Evolutionary conservation across 2,888 invertebrate genomes (phyloP).

Genomic region (Taphrorychus bicolor): DNA sequence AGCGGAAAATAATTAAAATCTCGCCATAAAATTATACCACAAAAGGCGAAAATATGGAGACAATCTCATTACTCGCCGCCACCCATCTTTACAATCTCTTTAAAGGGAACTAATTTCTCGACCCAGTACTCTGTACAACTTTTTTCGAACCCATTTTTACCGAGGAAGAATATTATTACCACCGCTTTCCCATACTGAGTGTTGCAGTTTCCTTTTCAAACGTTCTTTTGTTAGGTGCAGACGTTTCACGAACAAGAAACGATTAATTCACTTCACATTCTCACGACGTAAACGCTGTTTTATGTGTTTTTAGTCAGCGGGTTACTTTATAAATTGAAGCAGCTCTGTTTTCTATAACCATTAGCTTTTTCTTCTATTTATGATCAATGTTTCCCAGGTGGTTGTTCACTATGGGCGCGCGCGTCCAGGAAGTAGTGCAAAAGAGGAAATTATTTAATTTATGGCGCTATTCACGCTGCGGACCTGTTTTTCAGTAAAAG

Average conservation of each 20-base stretch:
- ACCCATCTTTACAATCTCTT: constrained; percentile 1
- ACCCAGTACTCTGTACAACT: background rate
- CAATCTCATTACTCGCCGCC: background rate
- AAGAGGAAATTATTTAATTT: background rate
- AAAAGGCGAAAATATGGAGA: background rate
- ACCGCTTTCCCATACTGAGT: background rate
- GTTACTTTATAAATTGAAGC: background rate
- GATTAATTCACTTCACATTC: constrained; percentile 4
- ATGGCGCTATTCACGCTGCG: background rate
- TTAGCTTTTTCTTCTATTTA: background rate
- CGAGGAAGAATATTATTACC: background rate
- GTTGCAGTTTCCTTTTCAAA: constrained; percentile 4
- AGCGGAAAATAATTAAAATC: background rate
- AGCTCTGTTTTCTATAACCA: background rate
- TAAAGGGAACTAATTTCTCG: background rate
- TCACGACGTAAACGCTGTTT: background rate
- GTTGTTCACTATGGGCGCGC: background rate
- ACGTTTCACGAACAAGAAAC: background rate
- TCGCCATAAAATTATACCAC: background rate
- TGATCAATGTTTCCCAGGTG: background rate
- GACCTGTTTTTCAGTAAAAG: background rate
- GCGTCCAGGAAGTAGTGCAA: background rate
- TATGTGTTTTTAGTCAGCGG: background rate
- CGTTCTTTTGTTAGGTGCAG: constrained; percentile 1
- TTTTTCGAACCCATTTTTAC: background rate